Evolutionary conservation across 2,113 vertebrate genomes (phyloP).

Genomic region (Phasianus colchicus): DNA sequence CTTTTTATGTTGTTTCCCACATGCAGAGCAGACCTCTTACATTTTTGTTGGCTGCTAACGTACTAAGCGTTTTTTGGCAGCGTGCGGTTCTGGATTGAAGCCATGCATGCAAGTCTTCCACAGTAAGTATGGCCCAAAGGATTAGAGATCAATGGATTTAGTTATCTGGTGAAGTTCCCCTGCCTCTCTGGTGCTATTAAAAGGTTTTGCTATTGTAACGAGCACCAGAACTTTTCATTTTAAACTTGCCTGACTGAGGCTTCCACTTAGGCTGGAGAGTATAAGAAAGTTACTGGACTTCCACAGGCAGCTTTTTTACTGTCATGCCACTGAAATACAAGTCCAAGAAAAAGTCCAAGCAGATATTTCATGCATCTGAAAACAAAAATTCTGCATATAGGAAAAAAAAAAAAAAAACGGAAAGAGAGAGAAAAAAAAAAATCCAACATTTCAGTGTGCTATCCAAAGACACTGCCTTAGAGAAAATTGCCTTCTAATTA

Average conservation of each 20-base stretch:
- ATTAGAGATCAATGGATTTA: slow-evolving; percentile 74
- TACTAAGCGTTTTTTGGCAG: slow-evolving; percentile 86
- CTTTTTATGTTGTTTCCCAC: slow-evolving; percentile 86
- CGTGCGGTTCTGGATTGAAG: slow-evolving; percentile 72
- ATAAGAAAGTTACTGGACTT: neutral
- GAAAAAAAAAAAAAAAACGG: neutral
- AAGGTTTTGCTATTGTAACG: slow-evolving; percentile 73
- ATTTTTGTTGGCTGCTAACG: slow-evolving; percentile 84
- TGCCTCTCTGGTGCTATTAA: slow-evolving; percentile 72
- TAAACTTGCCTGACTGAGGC: slow-evolving; percentile 13
- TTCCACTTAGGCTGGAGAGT: slow-evolving; percentile 6
- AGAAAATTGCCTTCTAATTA: slow-evolving; percentile 35
- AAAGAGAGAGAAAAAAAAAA: rapidly evolving
- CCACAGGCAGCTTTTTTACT: neutral
- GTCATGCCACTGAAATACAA: neutral
- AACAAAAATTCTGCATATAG: neutral
- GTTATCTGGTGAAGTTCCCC: slow-evolving; percentile 74
- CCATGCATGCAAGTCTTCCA: slow-evolving; percentile 78
- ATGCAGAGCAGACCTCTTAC: slow-evolving; percentile 83
- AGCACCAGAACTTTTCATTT: slow-evolving; percentile 46
- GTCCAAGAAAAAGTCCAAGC: neutral
- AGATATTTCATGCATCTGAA: neutral
- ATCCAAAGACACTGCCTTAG: neutral
- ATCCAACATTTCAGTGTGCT: neutral
- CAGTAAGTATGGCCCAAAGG: slow-evolving; percentile 73